Base-by-base conservation (phyloP, 2,797 vertebrate genomes). In the Liasis olivaceus region DNA sequence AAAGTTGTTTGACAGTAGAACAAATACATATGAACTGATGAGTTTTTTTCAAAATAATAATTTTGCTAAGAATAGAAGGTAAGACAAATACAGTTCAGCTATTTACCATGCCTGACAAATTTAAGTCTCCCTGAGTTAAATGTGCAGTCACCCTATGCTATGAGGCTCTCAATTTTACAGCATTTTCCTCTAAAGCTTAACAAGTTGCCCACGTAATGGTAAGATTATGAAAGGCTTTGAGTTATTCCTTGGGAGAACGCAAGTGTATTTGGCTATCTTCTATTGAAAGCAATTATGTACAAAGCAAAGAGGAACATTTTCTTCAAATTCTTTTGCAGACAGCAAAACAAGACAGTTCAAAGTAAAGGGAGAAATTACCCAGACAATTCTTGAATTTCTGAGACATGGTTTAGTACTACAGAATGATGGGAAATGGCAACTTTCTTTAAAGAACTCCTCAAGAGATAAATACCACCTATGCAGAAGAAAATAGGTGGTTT, bases 401-500 rank as follows among this genome's bases (percentile, higher is more conserved):
- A 90, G 66, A 92, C 85, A 87, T 87, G 85, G 69, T 93, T 93
- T 88, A 69, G 88, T 47, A 84, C 60, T 92, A 92, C 54, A 90
- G 66, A 92, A 92, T 92, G 91, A 92, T 93, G 88, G 85, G 85
- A 93, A 92, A 93, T 89, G 69, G 91, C 64, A 90, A 87, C 69
- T 92, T 66, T 92, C 69, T 90, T 92, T 85, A 84, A 92, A 92
- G 91, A 92, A 91, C 88, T 89, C 59, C 93, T 88, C 85, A 92
- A 92, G 89, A 94, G 89, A 94, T 85, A 94, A 88, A 94, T 92
- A 90, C 69, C 85, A 92, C 91, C 89, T 94, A 94, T 90, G 91
- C 54, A 92, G 62, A 90, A 66, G 85, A 62, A 90, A 88, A 85
- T 90, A 92, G 63, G 54, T 69, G 89, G 85, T 92, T 88, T 92